Percentiles rank a stretch among this genome's conserved stretches.
Conservation (phyloP, 2,888 invertebrate species). For the Sinotaia quadrata region DNA sequence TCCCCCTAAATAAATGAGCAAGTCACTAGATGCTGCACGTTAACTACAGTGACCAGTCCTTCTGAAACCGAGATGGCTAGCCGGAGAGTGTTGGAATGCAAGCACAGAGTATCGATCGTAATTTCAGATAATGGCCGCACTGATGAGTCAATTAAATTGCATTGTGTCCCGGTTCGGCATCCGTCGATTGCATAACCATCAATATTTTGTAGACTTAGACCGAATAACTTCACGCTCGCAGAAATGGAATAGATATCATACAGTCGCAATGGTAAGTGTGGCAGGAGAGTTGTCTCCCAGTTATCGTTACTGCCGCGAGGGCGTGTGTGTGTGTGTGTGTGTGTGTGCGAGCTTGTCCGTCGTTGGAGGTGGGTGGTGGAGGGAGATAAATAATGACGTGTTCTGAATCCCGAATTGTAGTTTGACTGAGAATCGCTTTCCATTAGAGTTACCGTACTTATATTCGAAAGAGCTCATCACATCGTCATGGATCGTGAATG, state of each 20-base stretch:
- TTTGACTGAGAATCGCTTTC: too few relatives aligned
- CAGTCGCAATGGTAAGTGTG: too few relatives aligned
- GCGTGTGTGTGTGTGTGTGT: constrained; percentile 8
- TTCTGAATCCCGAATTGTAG: too few relatives aligned
- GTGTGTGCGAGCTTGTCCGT: not conserved
- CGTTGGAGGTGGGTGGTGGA: not conserved
- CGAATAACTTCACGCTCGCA: constrained; percentile 7
- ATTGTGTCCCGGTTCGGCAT: constrained; percentile 37
- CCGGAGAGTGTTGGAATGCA: constrained; percentile 44
- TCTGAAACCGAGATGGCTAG: too few relatives aligned
- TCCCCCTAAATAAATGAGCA: too few relatives aligned
- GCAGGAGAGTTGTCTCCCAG: too few relatives aligned
- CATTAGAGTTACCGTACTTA: too few relatives aligned
- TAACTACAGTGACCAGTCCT: too few relatives aligned
- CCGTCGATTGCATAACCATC: constrained; percentile 28
- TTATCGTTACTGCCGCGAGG: not conserved
- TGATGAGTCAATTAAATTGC: constrained; percentile 51
- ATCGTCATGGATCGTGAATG: too few relatives aligned
- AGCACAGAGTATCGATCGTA: constrained; percentile 41
- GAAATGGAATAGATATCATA: too few relatives aligned
- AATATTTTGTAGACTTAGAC: constrained; percentile 14
- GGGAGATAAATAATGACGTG: not conserved
- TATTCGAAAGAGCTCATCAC: too few relatives aligned
- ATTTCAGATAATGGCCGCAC: constrained; percentile 42
- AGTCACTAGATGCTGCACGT: too few relatives aligned